phyloP scores from a whole-genome alignment of 2,888 invertebrate genomes.

The Drosophila mulleri region DNA sequence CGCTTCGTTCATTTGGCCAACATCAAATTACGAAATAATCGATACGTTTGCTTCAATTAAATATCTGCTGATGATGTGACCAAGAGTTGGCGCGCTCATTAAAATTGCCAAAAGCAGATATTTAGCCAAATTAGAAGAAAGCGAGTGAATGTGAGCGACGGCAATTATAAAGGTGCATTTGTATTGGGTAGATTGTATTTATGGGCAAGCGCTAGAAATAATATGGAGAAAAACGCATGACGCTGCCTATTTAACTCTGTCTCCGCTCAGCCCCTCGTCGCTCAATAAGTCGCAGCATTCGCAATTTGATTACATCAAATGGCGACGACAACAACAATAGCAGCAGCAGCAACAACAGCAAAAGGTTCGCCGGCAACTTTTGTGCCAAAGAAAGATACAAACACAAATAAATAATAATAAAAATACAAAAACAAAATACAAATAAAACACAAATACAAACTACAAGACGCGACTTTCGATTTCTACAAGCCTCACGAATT shows the following conservation, averaged over 20 bases:
- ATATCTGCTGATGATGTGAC: conserved; percentile 59
- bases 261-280: background rate
- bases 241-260: conserved; percentile 22
- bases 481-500: conserved; percentile 66
- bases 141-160: conserved; percentile 43
- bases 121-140: conserved; percentile 75
- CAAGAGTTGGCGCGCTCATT: conserved; percentile 43
- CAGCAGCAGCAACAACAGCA: conserved; percentile 19
- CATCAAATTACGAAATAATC: conserved; percentile 60
- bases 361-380: conserved; percentile 31
- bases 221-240: conserved; percentile 31
- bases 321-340: conserved; percentile 39
- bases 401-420: conserved; percentile 28
- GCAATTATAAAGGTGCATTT: conserved; percentile 32
- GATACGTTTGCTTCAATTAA: conserved; percentile 58
- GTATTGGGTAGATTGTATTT: conserved; percentile 8
- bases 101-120: conserved; percentile 67
- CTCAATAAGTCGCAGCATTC: conserved; percentile 44
- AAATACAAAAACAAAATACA: background rate
- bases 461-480: conserved; percentile 72
- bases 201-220: conserved; percentile 46
- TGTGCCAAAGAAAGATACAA: conserved; percentile 58
- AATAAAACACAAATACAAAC: conserved; percentile 27
- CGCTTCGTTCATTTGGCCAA: conserved; percentile 15
- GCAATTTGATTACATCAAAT: conserved; percentile 78